Conservation (phyloP, 1,140 invertebrate species). For the Conus ventricosus region DNA sequence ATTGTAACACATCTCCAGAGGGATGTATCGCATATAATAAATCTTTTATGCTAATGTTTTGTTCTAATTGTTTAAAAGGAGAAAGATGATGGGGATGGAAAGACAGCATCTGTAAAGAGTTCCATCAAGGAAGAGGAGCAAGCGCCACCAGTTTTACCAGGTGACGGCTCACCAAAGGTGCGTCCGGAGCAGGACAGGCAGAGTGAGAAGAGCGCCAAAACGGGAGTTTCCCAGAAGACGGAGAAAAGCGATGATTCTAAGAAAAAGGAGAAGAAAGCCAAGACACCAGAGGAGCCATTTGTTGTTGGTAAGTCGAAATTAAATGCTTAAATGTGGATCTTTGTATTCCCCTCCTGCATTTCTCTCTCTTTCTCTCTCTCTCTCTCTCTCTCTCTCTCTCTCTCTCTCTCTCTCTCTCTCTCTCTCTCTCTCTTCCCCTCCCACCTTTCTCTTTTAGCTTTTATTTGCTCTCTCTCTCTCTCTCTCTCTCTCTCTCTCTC, state of each 20-base stretch:
- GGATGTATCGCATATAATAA: too few relatives aligned
- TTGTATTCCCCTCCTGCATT: too few relatives aligned
- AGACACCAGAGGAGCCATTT: slow-evolving; percentile 44
- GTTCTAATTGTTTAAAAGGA: not conserved
- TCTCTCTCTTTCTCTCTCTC: not conserved
- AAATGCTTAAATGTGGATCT: too few relatives aligned
- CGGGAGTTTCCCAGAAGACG: slow-evolving; percentile 37
- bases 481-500: not conserved
- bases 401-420: not conserved
- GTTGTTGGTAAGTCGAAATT: slow-evolving; percentile 42
- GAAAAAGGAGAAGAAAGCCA: slow-evolving; percentile 40
- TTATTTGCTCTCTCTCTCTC: slow-evolving; percentile 2
- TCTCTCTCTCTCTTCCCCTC: not conserved
- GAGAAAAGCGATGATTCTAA: slow-evolving; percentile 39
- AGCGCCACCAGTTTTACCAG: slow-evolving; percentile 3
- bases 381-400: not conserved
- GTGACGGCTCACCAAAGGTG: not conserved
- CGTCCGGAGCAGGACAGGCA: not conserved
- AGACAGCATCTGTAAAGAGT: not conserved
- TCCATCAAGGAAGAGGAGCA: not conserved
- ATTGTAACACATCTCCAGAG: too few relatives aligned
- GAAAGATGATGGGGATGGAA: not conserved
- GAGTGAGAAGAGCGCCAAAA: slow-evolving; percentile 33
- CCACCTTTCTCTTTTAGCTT: too few relatives aligned
- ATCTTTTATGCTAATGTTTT: too few relatives aligned